Conservation (phyloP, 2,113 vertebrate genomes). For the Aramus guarauna region DNA sequence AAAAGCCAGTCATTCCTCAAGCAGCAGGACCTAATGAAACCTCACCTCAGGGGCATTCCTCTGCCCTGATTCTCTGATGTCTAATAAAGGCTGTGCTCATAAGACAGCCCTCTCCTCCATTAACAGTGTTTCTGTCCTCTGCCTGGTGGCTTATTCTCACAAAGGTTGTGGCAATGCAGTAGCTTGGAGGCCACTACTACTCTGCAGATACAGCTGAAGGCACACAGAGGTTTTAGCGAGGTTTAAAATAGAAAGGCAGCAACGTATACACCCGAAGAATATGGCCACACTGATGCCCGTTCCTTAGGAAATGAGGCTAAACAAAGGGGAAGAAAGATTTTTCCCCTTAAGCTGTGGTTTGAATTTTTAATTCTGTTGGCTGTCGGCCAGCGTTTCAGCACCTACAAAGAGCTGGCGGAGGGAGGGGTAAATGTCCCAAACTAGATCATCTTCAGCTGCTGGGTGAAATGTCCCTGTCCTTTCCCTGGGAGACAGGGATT, state of each 20-base stretch:
- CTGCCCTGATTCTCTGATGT: conserved; percentile 23
- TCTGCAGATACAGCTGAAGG: not conserved
- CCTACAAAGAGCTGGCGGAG: not conserved
- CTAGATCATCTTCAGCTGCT: not conserved
- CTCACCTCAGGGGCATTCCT: conserved; percentile 31
- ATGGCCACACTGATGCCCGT: not conserved
- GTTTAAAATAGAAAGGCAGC: not conserved
- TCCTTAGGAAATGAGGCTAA: not conserved
- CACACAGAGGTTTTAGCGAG: not conserved
- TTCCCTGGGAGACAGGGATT: not conserved
- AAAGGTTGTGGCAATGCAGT: not conserved
- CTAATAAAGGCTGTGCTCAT: not conserved
- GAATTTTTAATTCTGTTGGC: not conserved
- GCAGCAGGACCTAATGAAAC: conserved; percentile 49
- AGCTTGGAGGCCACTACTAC: not conserved
- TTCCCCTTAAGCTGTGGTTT: not conserved
- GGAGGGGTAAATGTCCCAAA: not conserved
- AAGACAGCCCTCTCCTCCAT: not conserved
- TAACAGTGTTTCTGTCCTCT: not conserved
- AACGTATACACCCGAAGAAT: not conserved
- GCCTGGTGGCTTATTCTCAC: not conserved
- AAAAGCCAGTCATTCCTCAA: conserved; percentile 55
- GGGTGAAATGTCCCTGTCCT: not conserved
- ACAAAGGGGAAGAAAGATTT: not conserved
- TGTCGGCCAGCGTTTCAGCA: not conserved